Evolutionary conservation across 2,113 vertebrate species (phyloP).

Genomic region (Etheostoma spectabile): DNA sequence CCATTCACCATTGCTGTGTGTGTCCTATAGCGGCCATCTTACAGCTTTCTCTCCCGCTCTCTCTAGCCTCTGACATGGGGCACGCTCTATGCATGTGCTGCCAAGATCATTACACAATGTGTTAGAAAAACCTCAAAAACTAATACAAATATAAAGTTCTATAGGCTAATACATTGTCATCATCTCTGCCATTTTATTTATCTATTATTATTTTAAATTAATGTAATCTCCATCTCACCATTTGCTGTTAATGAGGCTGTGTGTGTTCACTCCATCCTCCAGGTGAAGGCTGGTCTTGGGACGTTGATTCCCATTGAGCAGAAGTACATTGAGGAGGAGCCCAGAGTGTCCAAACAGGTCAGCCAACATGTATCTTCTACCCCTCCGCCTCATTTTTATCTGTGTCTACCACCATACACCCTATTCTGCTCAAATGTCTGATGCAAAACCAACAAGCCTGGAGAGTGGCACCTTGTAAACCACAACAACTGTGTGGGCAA

Average conservation of each 20-base stretch:
- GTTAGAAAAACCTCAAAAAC: conserved; percentile 14
- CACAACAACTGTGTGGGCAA: conserved; percentile 76
- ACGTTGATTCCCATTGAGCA: conserved; percentile 96
- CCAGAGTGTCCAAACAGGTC: conserved; percentile 98
- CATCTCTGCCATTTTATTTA: background rate
- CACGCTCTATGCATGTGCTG: conserved; percentile 52
- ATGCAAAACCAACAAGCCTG: conserved; percentile 62
- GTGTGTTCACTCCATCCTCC: conserved; percentile 73
- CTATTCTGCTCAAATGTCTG: conserved; percentile 44
- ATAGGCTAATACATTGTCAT: background rate
- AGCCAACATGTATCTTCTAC: conserved; percentile 23
- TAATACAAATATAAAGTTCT: background rate
- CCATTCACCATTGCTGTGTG: conserved; percentile 72
- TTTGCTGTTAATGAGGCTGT: conserved; percentile 33
- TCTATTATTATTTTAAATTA: background rate
- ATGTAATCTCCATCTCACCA: conserved; percentile 41
- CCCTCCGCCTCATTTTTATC: conserved; percentile 44
- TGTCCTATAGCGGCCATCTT: conserved; percentile 84
- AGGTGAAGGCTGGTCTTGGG: conserved; percentile 98
- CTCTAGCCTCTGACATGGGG: conserved; percentile 66
- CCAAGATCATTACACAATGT: background rate
- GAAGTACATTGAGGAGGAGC: conserved; percentile 99
- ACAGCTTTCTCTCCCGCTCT: conserved; percentile 57
- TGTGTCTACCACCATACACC: conserved; percentile 37
- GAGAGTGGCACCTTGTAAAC: conserved; percentile 72